Percentiles rank a stretch among this genome's conserved stretches.
Conservation (phyloP, 1,140 invertebrate genomes). For the Rhopalosiphum padi region DNA sequence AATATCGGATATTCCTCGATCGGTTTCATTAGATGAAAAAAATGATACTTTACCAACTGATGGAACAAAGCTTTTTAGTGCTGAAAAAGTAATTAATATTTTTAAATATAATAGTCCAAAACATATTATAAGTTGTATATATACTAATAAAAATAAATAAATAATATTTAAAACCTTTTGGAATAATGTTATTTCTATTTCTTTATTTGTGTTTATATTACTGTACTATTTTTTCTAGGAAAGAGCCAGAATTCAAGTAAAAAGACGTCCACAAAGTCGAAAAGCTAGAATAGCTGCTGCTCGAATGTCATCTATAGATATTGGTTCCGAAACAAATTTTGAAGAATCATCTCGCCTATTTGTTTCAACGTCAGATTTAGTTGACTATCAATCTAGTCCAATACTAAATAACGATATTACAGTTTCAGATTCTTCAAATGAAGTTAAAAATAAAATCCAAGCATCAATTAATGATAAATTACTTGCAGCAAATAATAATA, state of each 20-base stretch:
- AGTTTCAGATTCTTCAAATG: neutral
- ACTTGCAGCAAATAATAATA: neutral
- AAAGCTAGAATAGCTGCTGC: constrained; percentile 47
- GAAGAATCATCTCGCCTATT: constrained; percentile 4
- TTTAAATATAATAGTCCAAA: neutral
- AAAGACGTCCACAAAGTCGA: constrained; percentile 54
- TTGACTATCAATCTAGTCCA: constrained; percentile 32
- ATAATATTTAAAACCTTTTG: too few relatives aligned
- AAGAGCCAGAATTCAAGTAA: constrained; percentile 47
- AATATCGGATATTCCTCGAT: constrained; percentile 13
- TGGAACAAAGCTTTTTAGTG: constrained; percentile 42
- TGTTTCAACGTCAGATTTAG: constrained; percentile 40
- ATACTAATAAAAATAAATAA: too few relatives aligned
- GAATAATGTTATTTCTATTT: neutral
- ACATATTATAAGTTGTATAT: neutral
- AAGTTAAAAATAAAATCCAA: neutral
- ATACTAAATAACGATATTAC: neutral
- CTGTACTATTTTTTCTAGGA: constrained; percentile 15
- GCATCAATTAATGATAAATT: neutral
- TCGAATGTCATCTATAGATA: constrained; percentile 36
- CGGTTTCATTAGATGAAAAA: neutral
- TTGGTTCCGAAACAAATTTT: neutral
- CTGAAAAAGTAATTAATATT: constrained; percentile 43
- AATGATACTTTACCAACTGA: constrained; percentile 31
- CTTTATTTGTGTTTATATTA: neutral